These are phyloP conservation scores for Camelus bactrianus DNA, from an alignment of 2,113 vertebrate genomes.

Conservation along the genomic window DNA sequence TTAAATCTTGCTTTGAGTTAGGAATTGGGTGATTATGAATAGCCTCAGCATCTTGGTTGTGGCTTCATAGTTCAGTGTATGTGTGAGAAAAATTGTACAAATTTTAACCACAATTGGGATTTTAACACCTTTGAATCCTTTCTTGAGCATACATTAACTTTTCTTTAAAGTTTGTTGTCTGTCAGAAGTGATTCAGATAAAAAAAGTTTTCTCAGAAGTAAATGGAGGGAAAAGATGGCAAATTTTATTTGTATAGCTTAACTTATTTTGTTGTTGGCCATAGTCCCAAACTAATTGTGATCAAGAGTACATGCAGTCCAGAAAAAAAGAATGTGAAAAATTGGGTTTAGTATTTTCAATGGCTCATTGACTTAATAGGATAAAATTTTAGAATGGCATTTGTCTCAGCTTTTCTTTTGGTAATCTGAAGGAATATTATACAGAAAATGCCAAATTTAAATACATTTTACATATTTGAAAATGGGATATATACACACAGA, in stretches of 20 bases:
- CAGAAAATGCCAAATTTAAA: not conserved
- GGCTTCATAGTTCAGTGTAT: not conserved
- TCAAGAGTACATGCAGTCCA: not conserved
- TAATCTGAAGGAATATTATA: not conserved
- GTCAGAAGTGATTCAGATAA: not conserved
- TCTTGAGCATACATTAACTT: not conserved
- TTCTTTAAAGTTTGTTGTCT: not conserved
- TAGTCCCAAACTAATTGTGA: not conserved
- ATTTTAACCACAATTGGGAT: not conserved
- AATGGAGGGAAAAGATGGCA: not conserved
- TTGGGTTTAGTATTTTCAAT: not conserved
- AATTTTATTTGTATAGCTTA: conserved; percentile 18
- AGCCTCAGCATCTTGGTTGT: not conserved
- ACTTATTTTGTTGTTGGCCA: not conserved
- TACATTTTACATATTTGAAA: not conserved
- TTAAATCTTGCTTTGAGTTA: conserved; percentile 1
- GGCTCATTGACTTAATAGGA: not conserved
- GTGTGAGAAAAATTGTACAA: not conserved
- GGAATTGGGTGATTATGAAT: not conserved
- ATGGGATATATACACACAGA: not conserved
- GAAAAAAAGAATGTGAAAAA: conserved; percentile 1
- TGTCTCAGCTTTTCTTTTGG: not conserved
- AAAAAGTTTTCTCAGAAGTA: conserved; percentile 11
- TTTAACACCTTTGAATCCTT: conserved; percentile 39
- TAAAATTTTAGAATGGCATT: not conserved